A percentile compares a stretch with the other conserved stretches of the same genome.
Conservation (phyloP, 2,888 invertebrate genomes). For the Drosophila pegasa region DNA sequence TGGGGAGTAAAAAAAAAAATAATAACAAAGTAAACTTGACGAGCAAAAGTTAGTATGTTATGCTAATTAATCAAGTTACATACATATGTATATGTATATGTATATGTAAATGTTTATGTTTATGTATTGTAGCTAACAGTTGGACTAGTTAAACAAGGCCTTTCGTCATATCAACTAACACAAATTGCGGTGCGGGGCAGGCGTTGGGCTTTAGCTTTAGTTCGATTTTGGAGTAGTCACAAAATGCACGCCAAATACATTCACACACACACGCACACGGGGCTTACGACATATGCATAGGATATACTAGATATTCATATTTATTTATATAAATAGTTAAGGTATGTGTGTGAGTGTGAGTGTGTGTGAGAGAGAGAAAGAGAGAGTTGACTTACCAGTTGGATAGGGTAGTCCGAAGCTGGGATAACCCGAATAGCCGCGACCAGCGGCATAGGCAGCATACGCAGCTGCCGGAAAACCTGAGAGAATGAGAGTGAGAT, state of each 20-base stretch:
- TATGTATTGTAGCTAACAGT: slow-evolving; percentile 8
- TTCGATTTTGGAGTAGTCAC: slow-evolving; percentile 51
- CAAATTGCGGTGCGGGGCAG: slow-evolving; percentile 35
- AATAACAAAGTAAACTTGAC: slow-evolving; percentile 8
- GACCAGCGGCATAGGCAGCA: slow-evolving; percentile 98
- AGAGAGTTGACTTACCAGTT: slow-evolving; percentile 90
- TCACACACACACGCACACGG: slow-evolving; percentile 42
- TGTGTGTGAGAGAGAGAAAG: slow-evolving; percentile 22
- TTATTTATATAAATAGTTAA: slow-evolving; percentile 13
- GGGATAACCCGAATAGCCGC: slow-evolving; percentile 98
- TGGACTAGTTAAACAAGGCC: slow-evolving; percentile 27
- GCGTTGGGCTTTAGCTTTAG: background rate
- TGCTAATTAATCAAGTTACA: slow-evolving; percentile 31
- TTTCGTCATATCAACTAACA: slow-evolving; percentile 77
- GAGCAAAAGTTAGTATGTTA: slow-evolving; percentile 45
- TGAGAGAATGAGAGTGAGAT: slow-evolving; percentile 79
- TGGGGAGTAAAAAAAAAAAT: background rate
- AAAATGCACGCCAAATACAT: slow-evolving; percentile 44
- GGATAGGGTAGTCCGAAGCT: slow-evolving; percentile 99
- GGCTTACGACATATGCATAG: slow-evolving; percentile 46
- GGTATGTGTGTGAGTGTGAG: slow-evolving; percentile 28
- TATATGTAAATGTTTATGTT: slow-evolving; percentile 1
- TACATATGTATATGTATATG: slow-evolving; percentile 4
- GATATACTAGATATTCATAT: slow-evolving; percentile 34
- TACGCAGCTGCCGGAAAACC: slow-evolving; percentile 98